Conservation (phyloP, 1,140 invertebrate genomes). For the fruit fly (Drosophila melanogaster) region DNA sequence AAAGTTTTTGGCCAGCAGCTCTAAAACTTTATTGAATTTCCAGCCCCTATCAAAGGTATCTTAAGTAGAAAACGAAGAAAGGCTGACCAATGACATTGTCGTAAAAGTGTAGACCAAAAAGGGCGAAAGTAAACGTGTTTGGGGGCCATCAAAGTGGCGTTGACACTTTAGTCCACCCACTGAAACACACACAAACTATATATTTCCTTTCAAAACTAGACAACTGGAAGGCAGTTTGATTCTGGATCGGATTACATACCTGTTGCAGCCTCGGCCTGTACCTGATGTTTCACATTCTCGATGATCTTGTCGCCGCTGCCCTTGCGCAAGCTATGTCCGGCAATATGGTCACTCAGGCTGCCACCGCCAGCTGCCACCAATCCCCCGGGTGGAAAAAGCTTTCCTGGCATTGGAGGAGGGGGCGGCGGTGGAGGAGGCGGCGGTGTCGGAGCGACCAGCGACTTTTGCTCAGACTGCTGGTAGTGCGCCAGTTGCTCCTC, state of each 20-base stretch:
- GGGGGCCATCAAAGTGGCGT: neutral
- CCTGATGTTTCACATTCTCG: conserved; percentile 81
- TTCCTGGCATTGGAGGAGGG: conserved; percentile 35
- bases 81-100: neutral
- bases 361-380: conserved; percentile 9
- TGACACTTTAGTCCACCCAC: neutral
- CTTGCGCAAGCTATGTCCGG: conserved; percentile 63
- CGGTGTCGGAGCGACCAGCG: conserved; percentile 22
- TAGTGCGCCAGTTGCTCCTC: conserved; percentile 70
- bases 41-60: conserved; percentile 4
- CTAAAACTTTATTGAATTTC: conserved; percentile 31
- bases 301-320: conserved; percentile 72
- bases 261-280: conserved; percentile 80
- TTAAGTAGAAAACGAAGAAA: neutral
- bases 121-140: conserved; percentile 6
- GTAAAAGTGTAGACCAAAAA: neutral
- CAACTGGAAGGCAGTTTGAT: neutral
- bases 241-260: conserved; percentile 56
- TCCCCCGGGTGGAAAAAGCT: conserved; percentile 17
- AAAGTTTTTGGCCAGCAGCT: conserved; percentile 20
- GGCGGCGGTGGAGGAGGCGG: conserved; percentile 54
- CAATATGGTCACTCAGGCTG: conserved; percentile 71
- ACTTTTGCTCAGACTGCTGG: conserved; percentile 36
- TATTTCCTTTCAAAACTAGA: too few relatives aligned
- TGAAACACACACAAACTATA: neutral